Base-by-base conservation (phyloP, 2,113 vertebrate genomes). In the Muntiacus reevesi region DNA sequence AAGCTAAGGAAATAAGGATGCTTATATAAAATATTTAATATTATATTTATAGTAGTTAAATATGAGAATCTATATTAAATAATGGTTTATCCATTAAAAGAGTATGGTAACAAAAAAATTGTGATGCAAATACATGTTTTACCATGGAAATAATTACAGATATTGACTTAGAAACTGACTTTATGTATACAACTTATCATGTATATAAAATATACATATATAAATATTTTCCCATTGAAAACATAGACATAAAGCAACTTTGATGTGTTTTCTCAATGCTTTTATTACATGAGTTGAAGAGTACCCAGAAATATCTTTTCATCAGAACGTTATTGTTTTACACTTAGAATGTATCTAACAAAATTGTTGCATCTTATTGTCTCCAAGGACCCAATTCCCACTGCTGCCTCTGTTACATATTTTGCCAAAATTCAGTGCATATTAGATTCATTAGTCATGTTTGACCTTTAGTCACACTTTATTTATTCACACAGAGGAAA, bases 391-490 rank as follows among this genome's bases (percentile, higher is more conserved):
- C 82, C 3, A 3, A 59, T 36, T 93, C 87, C 87, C 95, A 89
- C 17, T 28, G 83, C 64, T 89, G 3, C 33, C n/a, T 55, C 67
- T 55, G 2, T 92, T 95, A 89, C 19, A 3, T 50, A 82, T 76
- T 85, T 82, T 95, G 76, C 96, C 94, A 96, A 89, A 96, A 95
- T 52, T 89, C 87, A 43, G 15, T 27, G 15, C 67, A 40, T 76
- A 74, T 76, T 85, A 71, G 4, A 52, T 45, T 94, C 57, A 86
- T 89, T 92, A 94, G 55, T 74, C 12, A 11, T 55, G 7, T 50
- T 89, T 81, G 43, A 89, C 27, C 78, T 78, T 91, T 86, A 7
- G 78, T 59, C 84, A 97, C 17, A 2, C 54, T 27, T 67, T 36
- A 11, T 82, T 64, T 89, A 67, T 54, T 23, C 40, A 74, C 43